Percentiles rank a stretch among this genome's conserved stretches.
phyloP scores from a whole-genome alignment of 1,140 invertebrate genomes.

The Drosophila dunni region DNA sequence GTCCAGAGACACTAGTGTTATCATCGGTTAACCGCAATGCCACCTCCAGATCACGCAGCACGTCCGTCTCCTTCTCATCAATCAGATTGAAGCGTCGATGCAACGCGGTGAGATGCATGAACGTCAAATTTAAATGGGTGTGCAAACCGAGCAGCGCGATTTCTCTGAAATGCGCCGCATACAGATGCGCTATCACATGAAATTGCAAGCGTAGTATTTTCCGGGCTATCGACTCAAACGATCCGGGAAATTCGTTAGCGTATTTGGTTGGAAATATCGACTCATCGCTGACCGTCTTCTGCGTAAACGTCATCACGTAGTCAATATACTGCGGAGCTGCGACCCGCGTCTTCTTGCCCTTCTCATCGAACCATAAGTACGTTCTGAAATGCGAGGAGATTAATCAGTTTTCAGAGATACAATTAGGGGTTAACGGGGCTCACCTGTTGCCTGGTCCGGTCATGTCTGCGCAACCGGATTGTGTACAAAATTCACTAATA shows the following conservation, averaged over 20 bases:
- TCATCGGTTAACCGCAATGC: slow-evolving; percentile 88
- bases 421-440: slow-evolving; percentile 24
- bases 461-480: slow-evolving; percentile 97
- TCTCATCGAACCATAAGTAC: slow-evolving; percentile 99
- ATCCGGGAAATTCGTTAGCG: slow-evolving; percentile 97
- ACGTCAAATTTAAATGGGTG: slow-evolving; percentile 97
- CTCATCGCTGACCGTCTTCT: slow-evolving; percentile 98
- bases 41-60: slow-evolving; percentile 93
- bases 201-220: slow-evolving; percentile 98
- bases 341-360: slow-evolving; percentile 98
- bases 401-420: too few relatives aligned
- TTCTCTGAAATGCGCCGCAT: slow-evolving; percentile 98
- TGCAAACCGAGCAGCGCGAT: slow-evolving; percentile 96
- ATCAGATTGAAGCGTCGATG: slow-evolving; percentile 96
- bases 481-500: slow-evolving; percentile 98
- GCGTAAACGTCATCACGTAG: slow-evolving; percentile 99
- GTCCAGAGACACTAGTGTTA: slow-evolving; percentile 41
- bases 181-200: slow-evolving; percentile 98
- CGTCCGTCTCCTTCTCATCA: slow-evolving; percentile 97
- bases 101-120: slow-evolving; percentile 96
- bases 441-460: slow-evolving; percentile 96
- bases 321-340: slow-evolving; percentile 99
- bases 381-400: slow-evolving; percentile 87
- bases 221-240: slow-evolving; percentile 97
- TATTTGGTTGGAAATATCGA: slow-evolving; percentile 99